A percentile compares a stretch with the other conserved stretches of the same genome.
These are phyloP conservation scores for Trichomycterus rosablanca DNA, from an alignment of 2,113 vertebrate genomes.

Conservation along the genomic window DNA sequence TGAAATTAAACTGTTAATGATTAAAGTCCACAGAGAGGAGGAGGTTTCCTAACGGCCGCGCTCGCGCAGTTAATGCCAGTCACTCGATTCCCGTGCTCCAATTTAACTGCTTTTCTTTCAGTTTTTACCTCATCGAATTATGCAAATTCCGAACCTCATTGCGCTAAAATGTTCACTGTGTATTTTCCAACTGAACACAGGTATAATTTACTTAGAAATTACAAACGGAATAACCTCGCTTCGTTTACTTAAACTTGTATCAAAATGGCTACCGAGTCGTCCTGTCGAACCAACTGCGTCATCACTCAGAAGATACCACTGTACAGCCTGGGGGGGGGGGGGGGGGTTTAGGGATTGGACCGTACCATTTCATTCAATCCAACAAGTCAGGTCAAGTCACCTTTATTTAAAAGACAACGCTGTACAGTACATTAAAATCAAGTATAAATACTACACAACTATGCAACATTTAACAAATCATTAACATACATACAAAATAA, in stretches of 20 bases:
- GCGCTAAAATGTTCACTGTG: neutral
- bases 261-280: conserved; percentile 68
- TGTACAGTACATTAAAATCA: too few species aligned
- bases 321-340: too few species aligned
- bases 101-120: neutral
- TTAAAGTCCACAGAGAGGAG: conserved; percentile 39
- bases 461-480: too few species aligned
- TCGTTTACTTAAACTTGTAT: conserved; percentile 61
- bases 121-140: too few species aligned
- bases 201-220: neutral
- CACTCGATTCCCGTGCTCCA: conserved; percentile 13
- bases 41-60: conserved; percentile 16
- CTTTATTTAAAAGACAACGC: too few species aligned
- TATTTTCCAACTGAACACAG: neutral
- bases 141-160: neutral
- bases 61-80: conserved; percentile 59
- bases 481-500: too few species aligned
- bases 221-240: neutral
- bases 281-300: conserved; percentile 60
- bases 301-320: too few species aligned
- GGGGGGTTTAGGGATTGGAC: too few species aligned
- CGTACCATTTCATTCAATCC: too few species aligned
- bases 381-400: too few species aligned
- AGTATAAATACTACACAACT: too few species aligned
- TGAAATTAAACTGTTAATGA: neutral